Conservation (phyloP, 1,140 invertebrate species). For the Teleogryllus occipitalis region DNA sequence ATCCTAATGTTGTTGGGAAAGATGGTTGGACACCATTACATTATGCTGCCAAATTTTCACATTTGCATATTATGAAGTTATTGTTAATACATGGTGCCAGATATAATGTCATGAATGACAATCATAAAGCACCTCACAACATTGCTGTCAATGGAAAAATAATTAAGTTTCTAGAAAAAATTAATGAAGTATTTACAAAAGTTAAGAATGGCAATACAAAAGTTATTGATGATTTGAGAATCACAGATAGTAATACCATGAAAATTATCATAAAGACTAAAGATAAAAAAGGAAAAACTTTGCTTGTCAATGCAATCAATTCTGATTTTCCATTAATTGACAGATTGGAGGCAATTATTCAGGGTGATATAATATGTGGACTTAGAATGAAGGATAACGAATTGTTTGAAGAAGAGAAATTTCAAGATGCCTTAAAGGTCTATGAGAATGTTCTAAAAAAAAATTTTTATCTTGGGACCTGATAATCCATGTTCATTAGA, state of each 20-base stretch:
- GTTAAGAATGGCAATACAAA: neutral
- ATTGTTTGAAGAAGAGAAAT: neutral
- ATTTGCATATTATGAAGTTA: neutral
- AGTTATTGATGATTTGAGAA: neutral
- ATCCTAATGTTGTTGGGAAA: slow-evolving; percentile 23
- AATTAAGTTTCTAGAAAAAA: neutral
- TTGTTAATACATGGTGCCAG: neutral
- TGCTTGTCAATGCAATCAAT: neutral
- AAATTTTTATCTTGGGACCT: neutral
- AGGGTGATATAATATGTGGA: neutral
- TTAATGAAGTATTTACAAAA: neutral
- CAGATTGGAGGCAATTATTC: neutral
- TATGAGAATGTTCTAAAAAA: neutral
- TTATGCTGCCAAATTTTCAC: slow-evolving; percentile 23
- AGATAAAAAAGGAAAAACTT: neutral
- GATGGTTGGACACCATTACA: slow-evolving; percentile 25
- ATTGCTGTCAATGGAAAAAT: neutral
- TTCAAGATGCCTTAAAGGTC: neutral
- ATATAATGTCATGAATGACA: neutral
- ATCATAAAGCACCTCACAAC: neutral
- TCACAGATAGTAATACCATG: neutral
- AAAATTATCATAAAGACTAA: neutral
- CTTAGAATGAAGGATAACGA: neutral
- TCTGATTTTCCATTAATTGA: neutral
- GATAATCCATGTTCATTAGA: slow-evolving; percentile 17